Evolutionary conservation across 1,140 invertebrate species (phyloP), one percentile per base, ranked within the genome.

Genomic region (Cepaea nemoralis): DNA sequence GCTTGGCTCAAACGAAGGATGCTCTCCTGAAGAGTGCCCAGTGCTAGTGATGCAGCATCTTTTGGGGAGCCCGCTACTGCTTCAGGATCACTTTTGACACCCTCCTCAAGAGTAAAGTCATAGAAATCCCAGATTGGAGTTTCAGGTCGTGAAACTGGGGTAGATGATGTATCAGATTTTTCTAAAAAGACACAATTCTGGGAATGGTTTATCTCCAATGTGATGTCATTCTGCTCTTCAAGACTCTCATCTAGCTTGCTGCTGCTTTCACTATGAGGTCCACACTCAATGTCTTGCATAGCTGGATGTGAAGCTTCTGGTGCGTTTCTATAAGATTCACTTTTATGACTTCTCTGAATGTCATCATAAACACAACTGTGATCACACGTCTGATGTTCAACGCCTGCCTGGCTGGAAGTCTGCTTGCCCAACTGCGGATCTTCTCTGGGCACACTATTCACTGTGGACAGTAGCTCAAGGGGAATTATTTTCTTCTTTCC

Each of bases 41-140:
- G 48, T 39, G 31, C 10, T 16, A 24, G 45, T 12, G 77, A 45
- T 31, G 63, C 77, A 16, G 31, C 63, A 48, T 80, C 77, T 40
- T 37, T 40, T 19, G 42, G 22, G 24, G 48, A 59, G 24, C 45
- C 42, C 22, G 66, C 39, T 12, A 59, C 63, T 50, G 40, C 37
- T 37, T 69, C 40, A 40, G 48, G 33, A 3, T 39, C 63, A 48
- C 39, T 48, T 55, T 78, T 50, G n/a, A 27, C 48, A 39, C 39
- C 59, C 27, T 50, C 48, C 16, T 82, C 81, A 19, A 80, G 73
- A 50, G 80, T 77, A 50, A 87, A 86, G 66, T 88, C 87, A 80
- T 88, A 88, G 77, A 85, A 88, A 80, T 88, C 87, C 87, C 87
- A 88, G 0, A 86, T 84, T 45, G 87, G 88, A 6, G 87, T 88